Base-by-base conservation (phyloP, 2,888 invertebrate species). In the Lasioglossum leucozonium region DNA sequence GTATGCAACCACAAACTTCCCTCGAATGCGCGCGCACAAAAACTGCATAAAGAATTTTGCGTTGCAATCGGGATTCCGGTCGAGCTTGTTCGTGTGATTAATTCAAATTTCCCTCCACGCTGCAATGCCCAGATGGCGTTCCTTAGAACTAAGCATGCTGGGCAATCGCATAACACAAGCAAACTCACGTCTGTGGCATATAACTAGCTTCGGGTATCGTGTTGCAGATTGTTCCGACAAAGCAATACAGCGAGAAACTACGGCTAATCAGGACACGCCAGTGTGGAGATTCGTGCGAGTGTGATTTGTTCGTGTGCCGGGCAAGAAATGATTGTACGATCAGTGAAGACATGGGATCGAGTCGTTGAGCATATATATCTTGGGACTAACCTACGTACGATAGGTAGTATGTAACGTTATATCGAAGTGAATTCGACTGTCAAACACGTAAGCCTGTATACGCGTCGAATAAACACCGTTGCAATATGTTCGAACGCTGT, bases 171-270 rank as follows among this genome's bases (percentile, higher is more conserved):
- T 11, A 16, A 86, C 89, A 89, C 74, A 65, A 78, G 81, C 79
- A 83, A 85, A 87, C 51, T 72, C 85, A 77, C 47, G 18, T 79
- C 76, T 80, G 72, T 80, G 73, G 51, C 73, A 87, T 88, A 77
- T 86, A 88, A 78, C 87, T 88, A 85, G 85, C 69, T 26, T 22
- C 42, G 37, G 40, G 26, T 77, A 51, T 65, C 74, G 65, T 47
- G 67, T 76, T 84, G n/a, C 62, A 75, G 77, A 78, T 76, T 76
- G 72, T 79, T 82, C 47, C 84, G 65, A 86, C 71, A 62, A 75
- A 77, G 77, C 65, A 30, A 55, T 62, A 76, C 72, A 85, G 47
- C 58, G 42, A 40, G 42, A 79, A 76, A 69, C 18, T 78, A 85
- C 75, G 78, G 40, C 65, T 80, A 51, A 77, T 65, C 62, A 34